Percentiles rank a stretch among this genome's conserved stretches.
These are phyloP conservation scores for Brevimyrus niger DNA, from an alignment of 2,113 vertebrate species.

Conservation along the genomic window DNA sequence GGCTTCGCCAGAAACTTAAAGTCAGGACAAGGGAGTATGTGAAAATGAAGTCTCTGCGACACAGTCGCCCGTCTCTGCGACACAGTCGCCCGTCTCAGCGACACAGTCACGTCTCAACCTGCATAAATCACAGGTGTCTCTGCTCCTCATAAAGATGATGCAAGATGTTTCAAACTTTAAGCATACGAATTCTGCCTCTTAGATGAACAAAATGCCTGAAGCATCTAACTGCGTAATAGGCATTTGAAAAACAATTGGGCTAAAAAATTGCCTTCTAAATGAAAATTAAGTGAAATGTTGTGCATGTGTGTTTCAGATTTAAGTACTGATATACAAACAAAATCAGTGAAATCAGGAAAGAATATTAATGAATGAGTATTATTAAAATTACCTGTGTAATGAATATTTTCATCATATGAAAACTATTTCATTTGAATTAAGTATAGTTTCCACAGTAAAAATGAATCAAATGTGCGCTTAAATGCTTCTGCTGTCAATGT, in stretches of 20 bases:
- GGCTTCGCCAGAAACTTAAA: neutral
- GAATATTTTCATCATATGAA: neutral
- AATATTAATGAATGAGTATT: neutral
- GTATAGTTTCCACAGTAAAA: neutral
- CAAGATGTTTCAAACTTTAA: neutral
- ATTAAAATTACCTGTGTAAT: neutral
- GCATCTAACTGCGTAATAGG: neutral
- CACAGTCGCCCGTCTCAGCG: too few relatives aligned
- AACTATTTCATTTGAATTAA: neutral
- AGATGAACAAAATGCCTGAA: neutral
- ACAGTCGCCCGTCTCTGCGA: too few relatives aligned
- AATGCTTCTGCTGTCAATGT: neutral
- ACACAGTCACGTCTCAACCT: neutral
- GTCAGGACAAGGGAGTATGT: neutral
- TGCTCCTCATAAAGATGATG: neutral
- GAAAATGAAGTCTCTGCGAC: neutral
- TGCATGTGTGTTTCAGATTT: neutral
- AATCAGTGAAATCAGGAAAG: neutral
- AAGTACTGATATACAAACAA: neutral
- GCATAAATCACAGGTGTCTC: neutral
- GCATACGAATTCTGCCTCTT: neutral
- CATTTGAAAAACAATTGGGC: neutral
- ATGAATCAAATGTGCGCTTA: neutral
- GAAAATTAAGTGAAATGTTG: neutral
- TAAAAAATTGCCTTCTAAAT: neutral